Evolutionary conservation across 2,888 invertebrate genomes (phyloP).

Genomic region (Parapristionchus giblindavisi): DNA sequence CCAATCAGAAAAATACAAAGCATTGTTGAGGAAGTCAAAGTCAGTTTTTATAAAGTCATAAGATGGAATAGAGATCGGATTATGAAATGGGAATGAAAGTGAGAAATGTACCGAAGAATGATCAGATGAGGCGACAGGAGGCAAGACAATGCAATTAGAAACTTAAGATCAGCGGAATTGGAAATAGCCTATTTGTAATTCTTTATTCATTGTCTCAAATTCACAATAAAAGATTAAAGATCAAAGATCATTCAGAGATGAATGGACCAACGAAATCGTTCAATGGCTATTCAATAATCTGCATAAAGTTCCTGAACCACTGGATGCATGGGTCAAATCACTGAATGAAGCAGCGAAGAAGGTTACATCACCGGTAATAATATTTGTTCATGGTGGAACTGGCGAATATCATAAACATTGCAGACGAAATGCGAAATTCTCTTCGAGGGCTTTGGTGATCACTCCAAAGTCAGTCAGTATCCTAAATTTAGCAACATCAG

Average conservation of each 20-base stretch:
- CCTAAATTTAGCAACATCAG: constrained; percentile 61
- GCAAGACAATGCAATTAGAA: too few species aligned
- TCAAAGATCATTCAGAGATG: constrained; percentile 41
- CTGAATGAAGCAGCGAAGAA: constrained; percentile 72
- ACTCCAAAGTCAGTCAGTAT: constrained; percentile 49
- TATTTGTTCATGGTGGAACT: neutral
- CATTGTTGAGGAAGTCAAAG: too few species aligned
- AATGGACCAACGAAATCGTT: constrained; percentile 64
- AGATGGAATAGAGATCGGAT: too few species aligned
- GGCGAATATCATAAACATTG: neutral
- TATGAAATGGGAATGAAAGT: too few species aligned
- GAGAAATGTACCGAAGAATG: too few species aligned
- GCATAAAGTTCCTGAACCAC: constrained; percentile 58
- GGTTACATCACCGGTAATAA: constrained; percentile 66
- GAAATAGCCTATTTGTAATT: too few species aligned
- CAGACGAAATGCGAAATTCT: constrained; percentile 65
- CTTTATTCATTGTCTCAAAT: neutral
- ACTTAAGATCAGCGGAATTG: too few species aligned
- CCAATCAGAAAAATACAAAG: too few species aligned
- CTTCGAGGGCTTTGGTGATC: constrained; percentile 64
- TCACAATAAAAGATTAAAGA: constrained; percentile 11
- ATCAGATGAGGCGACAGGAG: too few species aligned
- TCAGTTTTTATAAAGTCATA: too few species aligned
- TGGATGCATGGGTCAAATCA: constrained; percentile 71
- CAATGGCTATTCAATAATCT: constrained; percentile 60